Percentiles rank a stretch among this genome's conserved stretches.
phyloP scores from a whole-genome alignment of 1,140 invertebrate species.

The Trissolcus basalis region DNA sequence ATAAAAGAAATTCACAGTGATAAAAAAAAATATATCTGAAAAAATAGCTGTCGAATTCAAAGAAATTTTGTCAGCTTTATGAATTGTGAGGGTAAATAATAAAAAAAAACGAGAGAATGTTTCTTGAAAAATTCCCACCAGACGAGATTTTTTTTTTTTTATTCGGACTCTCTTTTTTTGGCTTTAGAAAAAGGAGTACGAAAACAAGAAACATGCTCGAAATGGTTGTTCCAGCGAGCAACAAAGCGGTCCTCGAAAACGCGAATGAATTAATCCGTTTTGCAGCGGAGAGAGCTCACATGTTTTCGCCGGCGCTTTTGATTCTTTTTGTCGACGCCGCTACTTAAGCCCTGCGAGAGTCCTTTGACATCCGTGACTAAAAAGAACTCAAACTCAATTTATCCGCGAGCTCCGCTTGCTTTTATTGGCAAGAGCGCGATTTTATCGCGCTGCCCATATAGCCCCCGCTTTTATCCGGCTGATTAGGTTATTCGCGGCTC shows the following conservation, averaged over 20 bases:
- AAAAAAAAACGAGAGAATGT: no score
- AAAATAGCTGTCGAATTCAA: no score
- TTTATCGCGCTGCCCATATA: conserved; percentile 61
- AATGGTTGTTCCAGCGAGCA: conserved; percentile 34
- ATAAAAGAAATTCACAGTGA: no score
- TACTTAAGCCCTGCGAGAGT: conserved; percentile 41
- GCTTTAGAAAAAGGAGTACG: conserved; percentile 10
- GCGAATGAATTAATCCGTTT: conserved; percentile 54
- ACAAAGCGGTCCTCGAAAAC: conserved; percentile 46
- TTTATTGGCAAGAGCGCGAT: conserved; percentile 72
- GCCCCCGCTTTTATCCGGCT: conserved; percentile 39
- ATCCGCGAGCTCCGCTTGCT: conserved; percentile 63
- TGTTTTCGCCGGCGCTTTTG: conserved; percentile 43
- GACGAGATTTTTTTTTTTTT: conserved; percentile 7
- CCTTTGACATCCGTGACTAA: conserved; percentile 58
- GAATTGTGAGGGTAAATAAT: no score
- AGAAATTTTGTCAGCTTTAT: no score
- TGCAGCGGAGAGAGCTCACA: conserved; percentile 38
- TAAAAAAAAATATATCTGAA: no score
- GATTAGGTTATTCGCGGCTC: conserved; percentile 56
- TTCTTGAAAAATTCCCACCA: conserved; percentile 22
- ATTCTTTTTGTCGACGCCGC: conserved; percentile 40
- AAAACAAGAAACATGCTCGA: conserved; percentile 36
- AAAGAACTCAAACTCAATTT: conserved; percentile 70
- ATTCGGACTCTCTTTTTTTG: neutral